Evolutionary conservation across 2,113 vertebrate species (phyloP).

Genomic region (Hucho hucho): DNA sequence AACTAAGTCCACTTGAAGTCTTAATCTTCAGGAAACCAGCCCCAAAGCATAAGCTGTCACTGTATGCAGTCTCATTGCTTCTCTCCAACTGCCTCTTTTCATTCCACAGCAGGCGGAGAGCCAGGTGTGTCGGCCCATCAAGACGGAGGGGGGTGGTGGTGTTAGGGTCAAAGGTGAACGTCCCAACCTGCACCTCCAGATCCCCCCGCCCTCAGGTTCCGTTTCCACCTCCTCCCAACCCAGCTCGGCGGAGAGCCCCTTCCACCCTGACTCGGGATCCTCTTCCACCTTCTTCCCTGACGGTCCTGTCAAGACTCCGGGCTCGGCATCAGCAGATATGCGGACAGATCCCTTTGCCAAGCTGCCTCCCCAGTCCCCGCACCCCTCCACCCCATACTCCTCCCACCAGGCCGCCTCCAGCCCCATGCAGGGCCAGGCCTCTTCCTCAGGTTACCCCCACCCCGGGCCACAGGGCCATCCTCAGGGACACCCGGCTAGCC

Average conservation of each 20-base stretch:
- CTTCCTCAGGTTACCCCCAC: conserved; percentile 76
- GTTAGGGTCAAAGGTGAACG: conserved; percentile 83
- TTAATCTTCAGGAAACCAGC: no score
- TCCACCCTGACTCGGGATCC: conserved; percentile 78
- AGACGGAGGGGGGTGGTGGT: conserved; percentile 76
- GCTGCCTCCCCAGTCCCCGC: conserved; percentile 87
- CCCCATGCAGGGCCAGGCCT: conserved; percentile 71
- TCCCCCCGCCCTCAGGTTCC: conserved; percentile 81
- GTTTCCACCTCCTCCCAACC: conserved; percentile 73
- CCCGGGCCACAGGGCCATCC: conserved; percentile 76
- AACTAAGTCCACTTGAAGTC: no score
- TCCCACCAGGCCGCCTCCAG: conserved; percentile 78
- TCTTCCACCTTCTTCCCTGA: conserved; percentile 82
- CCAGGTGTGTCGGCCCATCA: conserved; percentile 93
- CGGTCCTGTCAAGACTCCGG: conserved; percentile 82
- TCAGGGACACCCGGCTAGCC: conserved; percentile 77
- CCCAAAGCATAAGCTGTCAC: no score
- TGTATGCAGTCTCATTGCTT: no score
- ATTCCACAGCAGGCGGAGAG: conserved; percentile 88
- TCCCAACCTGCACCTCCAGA: conserved; percentile 90
- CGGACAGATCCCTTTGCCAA: conserved; percentile 88
- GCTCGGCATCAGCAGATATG: conserved; percentile 81
- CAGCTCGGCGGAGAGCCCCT: conserved; percentile 78
- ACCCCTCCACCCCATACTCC: conserved; percentile 79
- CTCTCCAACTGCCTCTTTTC: conserved; percentile 11